Conservation (phyloP, 2,888 invertebrate genomes). For the Orchesellides sinensis region DNA sequence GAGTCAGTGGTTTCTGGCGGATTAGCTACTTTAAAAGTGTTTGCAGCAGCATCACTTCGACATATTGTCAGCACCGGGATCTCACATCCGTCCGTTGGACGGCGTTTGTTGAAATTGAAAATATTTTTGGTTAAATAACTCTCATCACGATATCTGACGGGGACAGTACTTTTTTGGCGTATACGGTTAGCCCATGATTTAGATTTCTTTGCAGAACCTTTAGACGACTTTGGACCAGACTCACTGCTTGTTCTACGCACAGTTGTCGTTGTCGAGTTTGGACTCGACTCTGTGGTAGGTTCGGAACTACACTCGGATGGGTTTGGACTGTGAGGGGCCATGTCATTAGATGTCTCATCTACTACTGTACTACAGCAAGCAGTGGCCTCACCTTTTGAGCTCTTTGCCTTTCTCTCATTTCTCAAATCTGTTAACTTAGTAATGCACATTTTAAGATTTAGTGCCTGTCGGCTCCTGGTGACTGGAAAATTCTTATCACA, state of each 20-base stretch:
- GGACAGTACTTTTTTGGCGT: conserved; percentile 62
- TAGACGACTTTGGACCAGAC: not conserved
- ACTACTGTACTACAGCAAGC: not conserved
- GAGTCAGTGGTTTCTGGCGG: not conserved
- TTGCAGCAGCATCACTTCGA: conserved; percentile 40
- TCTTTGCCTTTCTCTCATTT: conserved; percentile 58
- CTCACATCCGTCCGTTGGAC: conserved; percentile 48
- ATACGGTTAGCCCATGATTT: conserved; percentile 61
- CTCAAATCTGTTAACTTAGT: conserved; percentile 70
- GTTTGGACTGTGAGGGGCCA: not conserved
- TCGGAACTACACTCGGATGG: conserved; percentile 47
- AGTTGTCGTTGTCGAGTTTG: not conserved
- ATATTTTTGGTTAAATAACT: conserved; percentile 65
- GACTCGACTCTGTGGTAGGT: conserved; percentile 3
- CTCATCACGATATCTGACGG: conserved; percentile 71
- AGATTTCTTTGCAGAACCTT: conserved; percentile 28
- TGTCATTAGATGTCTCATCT: not conserved
- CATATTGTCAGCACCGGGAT: conserved; percentile 60
- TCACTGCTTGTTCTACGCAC: conserved; percentile 5
- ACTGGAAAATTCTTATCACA: conserved; percentile 62
- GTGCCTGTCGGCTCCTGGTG: conserved; percentile 64
- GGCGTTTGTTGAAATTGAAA: conserved; percentile 68
- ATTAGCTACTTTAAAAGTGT: conserved; percentile 36
- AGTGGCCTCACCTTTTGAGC: not conserved
- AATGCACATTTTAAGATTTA: conserved; percentile 70